phyloP scores from a whole-genome alignment of 2,888 invertebrate species.

The Linnaemya tessellans region DNA sequence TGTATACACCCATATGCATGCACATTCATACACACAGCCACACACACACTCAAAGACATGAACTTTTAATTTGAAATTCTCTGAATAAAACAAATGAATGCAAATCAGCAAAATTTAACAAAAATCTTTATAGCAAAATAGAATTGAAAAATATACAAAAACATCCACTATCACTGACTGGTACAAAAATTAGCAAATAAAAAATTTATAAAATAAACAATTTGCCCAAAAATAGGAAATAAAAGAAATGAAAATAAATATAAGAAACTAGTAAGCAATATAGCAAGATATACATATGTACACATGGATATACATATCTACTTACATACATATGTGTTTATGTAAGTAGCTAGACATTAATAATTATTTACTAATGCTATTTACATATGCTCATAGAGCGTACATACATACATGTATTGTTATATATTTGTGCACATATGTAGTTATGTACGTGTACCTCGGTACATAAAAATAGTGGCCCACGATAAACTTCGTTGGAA shows the following conservation, averaged over 20 bases:
- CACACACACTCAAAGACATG: neutral
- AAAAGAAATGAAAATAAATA: conserved; percentile 30
- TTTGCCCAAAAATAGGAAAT: conserved; percentile 10
- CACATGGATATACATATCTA: neutral
- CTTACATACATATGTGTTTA: neutral
- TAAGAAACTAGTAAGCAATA: neutral
- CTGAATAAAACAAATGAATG: conserved; percentile 44
- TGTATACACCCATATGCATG: neutral
- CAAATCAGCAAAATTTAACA: conserved; percentile 45
- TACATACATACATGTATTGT: conserved; percentile 1
- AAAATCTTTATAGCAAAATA: conserved; percentile 47
- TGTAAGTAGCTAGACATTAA: neutral
- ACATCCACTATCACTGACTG: conserved; percentile 62
- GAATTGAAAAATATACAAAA: conserved; percentile 33
- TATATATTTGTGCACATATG: neutral
- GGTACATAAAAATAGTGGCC: neutral
- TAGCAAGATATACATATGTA: neutral
- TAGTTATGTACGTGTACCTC: neutral
- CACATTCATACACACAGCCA: neutral
- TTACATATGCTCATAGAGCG: neutral
- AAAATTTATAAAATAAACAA: conserved; percentile 40
- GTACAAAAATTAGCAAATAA: conserved; percentile 53
- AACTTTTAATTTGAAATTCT: conserved; percentile 44
- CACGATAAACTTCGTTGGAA: too few relatives aligned
- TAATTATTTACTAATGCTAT: too few relatives aligned